phyloP scores from a whole-genome alignment of 2,797 vertebrate species.

The Allobates femoralis region DNA sequence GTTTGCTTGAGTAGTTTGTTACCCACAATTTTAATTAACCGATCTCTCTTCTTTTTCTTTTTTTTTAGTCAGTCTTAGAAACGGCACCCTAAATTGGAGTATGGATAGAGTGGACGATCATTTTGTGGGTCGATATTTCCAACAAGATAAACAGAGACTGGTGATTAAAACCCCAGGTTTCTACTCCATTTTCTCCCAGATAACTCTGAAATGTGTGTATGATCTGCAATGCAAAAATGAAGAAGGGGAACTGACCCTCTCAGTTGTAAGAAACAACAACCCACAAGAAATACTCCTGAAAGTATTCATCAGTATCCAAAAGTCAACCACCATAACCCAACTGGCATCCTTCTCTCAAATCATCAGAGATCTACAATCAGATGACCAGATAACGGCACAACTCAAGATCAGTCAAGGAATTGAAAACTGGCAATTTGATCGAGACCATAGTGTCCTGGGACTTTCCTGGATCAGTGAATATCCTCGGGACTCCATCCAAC shows the following conservation, averaged over 20 bases:
- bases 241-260: background rate
- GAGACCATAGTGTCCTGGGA: slow-evolving; percentile 39
- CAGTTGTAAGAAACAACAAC: background rate
- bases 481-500: no score
- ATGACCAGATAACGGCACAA: slow-evolving; percentile 7
- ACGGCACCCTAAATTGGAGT: background rate
- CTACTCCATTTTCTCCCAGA: slow-evolving; percentile 57
- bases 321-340: background rate
- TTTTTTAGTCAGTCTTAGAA: background rate
- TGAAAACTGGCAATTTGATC: background rate
- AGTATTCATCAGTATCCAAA: background rate
- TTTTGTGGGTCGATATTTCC: background rate
- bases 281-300: background rate
- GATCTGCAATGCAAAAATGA: fast-evolving
- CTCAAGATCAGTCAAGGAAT: background rate
- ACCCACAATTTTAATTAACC: no score
- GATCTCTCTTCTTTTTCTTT: background rate
- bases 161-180: slow-evolving; percentile 23
- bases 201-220: background rate
- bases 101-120: fast-evolving
- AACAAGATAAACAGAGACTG: background rate
- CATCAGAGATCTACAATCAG: background rate
- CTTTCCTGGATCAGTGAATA: slow-evolving; percentile 36
- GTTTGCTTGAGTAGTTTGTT: no score
- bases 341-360: slow-evolving; percentile 15